These are phyloP conservation scores for Cotesia vestalis DNA, from an alignment of 1,140 invertebrate species.

Conservation along the genomic window DNA sequence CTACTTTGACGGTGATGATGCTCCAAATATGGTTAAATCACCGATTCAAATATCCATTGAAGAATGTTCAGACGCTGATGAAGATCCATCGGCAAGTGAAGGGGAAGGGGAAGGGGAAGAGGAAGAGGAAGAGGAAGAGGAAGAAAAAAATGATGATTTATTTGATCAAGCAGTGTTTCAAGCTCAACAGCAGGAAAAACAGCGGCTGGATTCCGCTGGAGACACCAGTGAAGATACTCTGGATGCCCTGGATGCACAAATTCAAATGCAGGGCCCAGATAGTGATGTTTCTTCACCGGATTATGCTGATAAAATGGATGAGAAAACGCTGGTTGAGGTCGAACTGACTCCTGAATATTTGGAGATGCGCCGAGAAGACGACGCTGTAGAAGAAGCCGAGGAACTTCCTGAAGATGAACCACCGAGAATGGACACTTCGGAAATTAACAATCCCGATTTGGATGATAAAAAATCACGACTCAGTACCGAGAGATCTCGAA, in stretches of 20 bases:
- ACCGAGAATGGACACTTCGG: constrained; percentile 39
- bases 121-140: no score
- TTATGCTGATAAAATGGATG: constrained; percentile 62
- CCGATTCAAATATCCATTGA: constrained; percentile 65
- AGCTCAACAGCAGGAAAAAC: constrained; percentile 53
- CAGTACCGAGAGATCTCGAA: constrained; percentile 60
- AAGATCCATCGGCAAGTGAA: constrained; percentile 47
- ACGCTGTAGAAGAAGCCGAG: constrained; percentile 49
- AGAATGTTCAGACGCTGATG: constrained; percentile 62
- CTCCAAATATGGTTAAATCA: constrained; percentile 61
- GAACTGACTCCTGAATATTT: constrained; percentile 62
- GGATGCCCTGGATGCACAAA: constrained; percentile 60
- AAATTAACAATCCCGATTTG: constrained; percentile 50
- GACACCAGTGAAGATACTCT: constrained; percentile 64
- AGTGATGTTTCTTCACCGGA: constrained; percentile 62
- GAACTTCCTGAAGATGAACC: constrained; percentile 62
- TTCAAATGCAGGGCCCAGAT: constrained; percentile 58
- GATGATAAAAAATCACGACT: constrained; percentile 56
- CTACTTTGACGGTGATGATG: constrained; percentile 51
- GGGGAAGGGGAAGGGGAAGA: no score
- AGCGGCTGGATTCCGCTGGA: constrained; percentile 48
- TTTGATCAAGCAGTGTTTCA: constrained; percentile 52
- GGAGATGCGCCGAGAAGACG: constrained; percentile 60
- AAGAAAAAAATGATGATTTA: constrained; percentile 48
- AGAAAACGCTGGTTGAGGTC: constrained; percentile 63